These are phyloP conservation scores for Panurus biarmicus DNA, from an alignment of 2,113 vertebrate species.

Conservation along the genomic window DNA sequence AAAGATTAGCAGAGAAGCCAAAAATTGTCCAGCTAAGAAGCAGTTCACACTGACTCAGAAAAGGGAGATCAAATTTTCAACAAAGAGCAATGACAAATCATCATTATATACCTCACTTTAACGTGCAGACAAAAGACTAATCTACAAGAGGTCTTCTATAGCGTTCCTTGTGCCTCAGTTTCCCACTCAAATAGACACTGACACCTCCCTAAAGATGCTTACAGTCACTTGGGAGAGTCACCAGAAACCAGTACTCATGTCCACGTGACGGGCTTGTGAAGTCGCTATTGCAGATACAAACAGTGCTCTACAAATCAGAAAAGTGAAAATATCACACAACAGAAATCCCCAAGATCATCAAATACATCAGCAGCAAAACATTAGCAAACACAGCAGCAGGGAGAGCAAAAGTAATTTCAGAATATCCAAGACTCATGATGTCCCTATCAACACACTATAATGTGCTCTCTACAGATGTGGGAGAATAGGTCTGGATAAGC, in stretches of 20 bases:
- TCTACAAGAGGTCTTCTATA: not conserved
- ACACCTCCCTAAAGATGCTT: not conserved
- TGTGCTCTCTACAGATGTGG: not conserved
- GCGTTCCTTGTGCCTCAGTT: not conserved
- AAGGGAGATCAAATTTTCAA: not conserved
- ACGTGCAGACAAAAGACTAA: not conserved
- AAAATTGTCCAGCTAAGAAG: not conserved
- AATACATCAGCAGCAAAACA: not conserved
- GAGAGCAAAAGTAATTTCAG: not conserved
- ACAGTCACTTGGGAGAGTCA: not conserved
- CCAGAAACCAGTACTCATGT: not conserved
- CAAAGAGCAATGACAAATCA: not conserved
- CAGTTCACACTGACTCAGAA: not conserved
- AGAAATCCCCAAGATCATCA: not conserved
- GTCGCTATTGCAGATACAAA: not conserved
- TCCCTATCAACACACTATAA: not conserved
- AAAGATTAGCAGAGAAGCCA: not conserved
- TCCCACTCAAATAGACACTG: not conserved
- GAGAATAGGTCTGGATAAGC: not conserved
- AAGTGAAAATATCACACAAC: not conserved
- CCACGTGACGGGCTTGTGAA: not conserved
- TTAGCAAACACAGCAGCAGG: not conserved
- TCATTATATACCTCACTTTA: not conserved
- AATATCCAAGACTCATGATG: not conserved
- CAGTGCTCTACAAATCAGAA: not conserved